phyloP scores from a whole-genome alignment of 2,113 vertebrate species.

The Noturus placidus region DNA sequence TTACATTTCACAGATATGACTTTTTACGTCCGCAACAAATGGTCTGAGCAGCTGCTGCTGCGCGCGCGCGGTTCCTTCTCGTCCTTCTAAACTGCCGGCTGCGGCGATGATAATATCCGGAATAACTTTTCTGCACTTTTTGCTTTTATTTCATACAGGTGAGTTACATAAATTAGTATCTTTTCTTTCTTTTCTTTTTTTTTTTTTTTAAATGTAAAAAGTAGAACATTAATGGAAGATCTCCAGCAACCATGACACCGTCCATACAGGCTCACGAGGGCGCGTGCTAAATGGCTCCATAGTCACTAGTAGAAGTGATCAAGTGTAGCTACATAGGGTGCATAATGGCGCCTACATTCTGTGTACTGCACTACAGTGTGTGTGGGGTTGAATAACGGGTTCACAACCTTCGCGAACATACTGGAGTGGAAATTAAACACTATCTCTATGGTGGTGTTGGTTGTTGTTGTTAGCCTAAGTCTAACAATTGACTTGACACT shows the following conservation, averaged over 20 bases:
- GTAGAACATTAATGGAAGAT: neutral
- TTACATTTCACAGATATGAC: neutral
- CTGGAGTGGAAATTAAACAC: neutral
- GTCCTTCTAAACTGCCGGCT: neutral
- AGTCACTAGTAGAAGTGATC: neutral
- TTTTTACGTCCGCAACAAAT: neutral
- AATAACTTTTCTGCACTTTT: neutral
- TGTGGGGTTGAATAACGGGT: neutral
- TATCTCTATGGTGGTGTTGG: neutral
- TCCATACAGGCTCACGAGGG: neutral
- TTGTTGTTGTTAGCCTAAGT: neutral
- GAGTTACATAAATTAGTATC: neutral
- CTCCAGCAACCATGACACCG: neutral
- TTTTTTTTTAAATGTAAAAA: neutral
- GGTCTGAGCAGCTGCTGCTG: neutral
- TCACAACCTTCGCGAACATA: neutral
- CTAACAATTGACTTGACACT: neutral
- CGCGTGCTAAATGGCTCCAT: neutral
- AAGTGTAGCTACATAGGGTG: neutral
- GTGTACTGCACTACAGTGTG: neutral
- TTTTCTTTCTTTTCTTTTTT: too few relatives aligned
- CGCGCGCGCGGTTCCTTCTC: neutral
- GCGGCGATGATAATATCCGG: neutral
- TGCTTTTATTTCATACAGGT: constrained; percentile 7
- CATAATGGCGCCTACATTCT: neutral